Evolutionary conservation across 2,888 invertebrate species (phyloP), one percentile per base, ranked within the genome.

Genomic region (Calameuta pallipes): DNA sequence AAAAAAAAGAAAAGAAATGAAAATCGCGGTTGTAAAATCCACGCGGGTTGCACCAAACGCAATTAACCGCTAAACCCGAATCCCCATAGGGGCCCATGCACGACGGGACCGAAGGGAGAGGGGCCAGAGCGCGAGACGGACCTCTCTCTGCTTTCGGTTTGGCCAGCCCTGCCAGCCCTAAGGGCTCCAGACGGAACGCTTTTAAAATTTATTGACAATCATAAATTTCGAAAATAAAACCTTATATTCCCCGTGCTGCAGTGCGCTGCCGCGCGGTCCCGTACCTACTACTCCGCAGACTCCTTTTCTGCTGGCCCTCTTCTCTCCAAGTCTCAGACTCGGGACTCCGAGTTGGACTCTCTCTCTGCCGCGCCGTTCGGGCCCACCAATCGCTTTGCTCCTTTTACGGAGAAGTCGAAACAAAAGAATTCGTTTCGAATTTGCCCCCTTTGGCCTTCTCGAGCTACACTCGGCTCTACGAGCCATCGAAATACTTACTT

Each of bases 181-280:
- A 90, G 90, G 91, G 91, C 91, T 89, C 90, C 91, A 91, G 91
- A 91, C 91, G 91, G 90, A 91, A 90, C 91, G 91, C 91, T 91
- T 91, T 91, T 91, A 91, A 91, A 91, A 91, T 91, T 91, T 91
- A 91, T 91, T 91, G 91, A 91, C 91, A 91, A 91, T 91, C 91
- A 91, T 91, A 91, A 91, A 91, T 91, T 91, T 91, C 90, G 91
- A 91, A 91, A 91, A 91, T 91, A 91, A 91, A 91, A 91, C 90
- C 91, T 91, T 91, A 91, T 91, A 91, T 90, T 91, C 89, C 87
- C 78, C 82, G 83, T 82, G 83, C 79, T 73, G 83, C 81, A 77
- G 78, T 82, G 82, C 80, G 80, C 80, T 34, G 82, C 79, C 80
- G 77, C 77, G 81, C 82, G 80, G 78, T 35, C 33, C 80, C 73